Percentiles rank a stretch among this genome's conserved stretches.
Conservation (phyloP, 2,888 invertebrate species). For the Rosalia funebris region DNA sequence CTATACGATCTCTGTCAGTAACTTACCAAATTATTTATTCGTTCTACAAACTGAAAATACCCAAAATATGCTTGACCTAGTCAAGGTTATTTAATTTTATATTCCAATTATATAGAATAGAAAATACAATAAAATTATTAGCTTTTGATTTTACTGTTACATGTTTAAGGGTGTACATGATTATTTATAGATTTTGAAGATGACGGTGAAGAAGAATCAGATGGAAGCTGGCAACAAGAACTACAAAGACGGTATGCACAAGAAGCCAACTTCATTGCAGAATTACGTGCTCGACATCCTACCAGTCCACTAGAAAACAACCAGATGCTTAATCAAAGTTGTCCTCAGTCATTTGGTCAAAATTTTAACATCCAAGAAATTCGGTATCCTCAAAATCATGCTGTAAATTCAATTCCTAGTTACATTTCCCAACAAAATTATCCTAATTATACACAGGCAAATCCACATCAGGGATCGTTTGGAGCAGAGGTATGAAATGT, state of each 20-base stretch:
- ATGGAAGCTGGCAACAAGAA: constrained; percentile 70
- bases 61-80: no score
- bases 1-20: no score
- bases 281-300: constrained; percentile 67
- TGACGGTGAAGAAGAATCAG: constrained; percentile 72
- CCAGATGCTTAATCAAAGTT: constrained; percentile 47
- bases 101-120: no score
- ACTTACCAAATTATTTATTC: no score
- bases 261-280: constrained; percentile 69
- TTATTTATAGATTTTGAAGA: constrained; percentile 73
- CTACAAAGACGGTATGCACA: constrained; percentile 69
- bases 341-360: constrained; percentile 34
- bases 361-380: constrained; percentile 46
- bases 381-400: constrained; percentile 48
- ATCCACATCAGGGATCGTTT: constrained; percentile 52
- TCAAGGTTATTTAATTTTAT: no score
- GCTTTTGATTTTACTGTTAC: no score
- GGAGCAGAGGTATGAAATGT: constrained; percentile 52
- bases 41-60: no score
- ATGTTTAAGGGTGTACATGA: no score
- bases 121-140: no score
- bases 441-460: constrained; percentile 45
- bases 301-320: constrained; percentile 59
- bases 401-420: constrained; percentile 35
- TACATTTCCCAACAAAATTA: constrained; percentile 49